Conservation (phyloP, 2,797 vertebrate species). For the Tokudaia tokunoshimensis region DNA sequence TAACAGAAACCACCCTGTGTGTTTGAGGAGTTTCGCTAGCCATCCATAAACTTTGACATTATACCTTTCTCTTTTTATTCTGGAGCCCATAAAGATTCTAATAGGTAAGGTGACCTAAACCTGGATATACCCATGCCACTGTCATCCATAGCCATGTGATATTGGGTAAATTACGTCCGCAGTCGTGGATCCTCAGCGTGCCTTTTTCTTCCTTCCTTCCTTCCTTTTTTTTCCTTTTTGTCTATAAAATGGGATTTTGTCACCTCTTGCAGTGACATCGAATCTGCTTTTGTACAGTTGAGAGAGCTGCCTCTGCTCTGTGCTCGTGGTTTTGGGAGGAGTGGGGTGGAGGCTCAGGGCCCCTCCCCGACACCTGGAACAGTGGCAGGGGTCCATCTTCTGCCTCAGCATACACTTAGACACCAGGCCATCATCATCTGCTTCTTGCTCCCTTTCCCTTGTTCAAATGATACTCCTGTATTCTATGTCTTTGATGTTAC, state of each 20-base stretch:
- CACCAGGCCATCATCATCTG: neutral
- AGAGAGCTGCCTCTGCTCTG: neutral
- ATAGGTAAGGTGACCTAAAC: neutral
- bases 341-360: too few relatives aligned
- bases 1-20: neutral
- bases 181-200: neutral
- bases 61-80: slow-evolving; percentile 38
- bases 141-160: neutral
- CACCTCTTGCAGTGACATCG: neutral
- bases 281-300: neutral
- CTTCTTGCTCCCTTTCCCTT: neutral
- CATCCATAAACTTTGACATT: neutral
- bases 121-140: neutral
- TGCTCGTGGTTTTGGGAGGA: neutral
- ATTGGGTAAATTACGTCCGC: neutral
- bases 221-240: neutral
- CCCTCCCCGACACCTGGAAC: neutral
- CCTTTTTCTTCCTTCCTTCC: neutral
- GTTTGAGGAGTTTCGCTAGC: slow-evolving; percentile 22
- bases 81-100: neutral
- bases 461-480: neutral
- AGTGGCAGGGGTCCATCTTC: too few relatives aligned
- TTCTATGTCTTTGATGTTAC: neutral
- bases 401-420: neutral
- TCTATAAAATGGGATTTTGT: neutral